Percentiles rank a stretch among this genome's conserved stretches.
Evolutionary conservation across 2,113 vertebrate genomes (phyloP).

Genomic region (Maccullochella peelii): DNA sequence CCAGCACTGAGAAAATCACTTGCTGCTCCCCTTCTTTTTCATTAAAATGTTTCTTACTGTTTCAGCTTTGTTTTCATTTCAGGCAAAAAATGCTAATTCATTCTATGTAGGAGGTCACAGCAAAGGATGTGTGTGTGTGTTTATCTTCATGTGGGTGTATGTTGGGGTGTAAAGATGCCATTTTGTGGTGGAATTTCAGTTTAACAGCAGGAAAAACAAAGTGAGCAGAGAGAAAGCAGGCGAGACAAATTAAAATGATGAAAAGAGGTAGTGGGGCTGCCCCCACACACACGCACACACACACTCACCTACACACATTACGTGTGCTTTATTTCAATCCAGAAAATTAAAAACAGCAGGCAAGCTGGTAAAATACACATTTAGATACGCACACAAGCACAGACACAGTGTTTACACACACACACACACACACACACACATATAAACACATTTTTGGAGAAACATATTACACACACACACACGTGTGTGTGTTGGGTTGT

Average conservation of each 20-base stretch:
- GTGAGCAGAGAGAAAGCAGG: conserved; percentile 21
- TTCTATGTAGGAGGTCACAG: background rate
- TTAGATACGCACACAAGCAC: background rate
- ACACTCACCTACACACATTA: conserved; percentile 30
- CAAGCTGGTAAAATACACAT: conserved; percentile 11
- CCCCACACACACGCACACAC: conserved; percentile 13
- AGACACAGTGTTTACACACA: background rate
- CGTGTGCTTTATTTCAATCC: conserved; percentile 23
- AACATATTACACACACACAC: background rate
- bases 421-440: background rate
- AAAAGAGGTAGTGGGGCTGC: conserved; percentile 16
- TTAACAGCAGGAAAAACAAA: conserved; percentile 12
- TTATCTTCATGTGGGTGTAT: background rate
- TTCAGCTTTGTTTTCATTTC: background rate
- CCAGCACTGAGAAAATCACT: background rate
- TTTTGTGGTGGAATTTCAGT: conserved; percentile 1
- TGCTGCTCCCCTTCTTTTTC: background rate
- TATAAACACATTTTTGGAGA: background rate
- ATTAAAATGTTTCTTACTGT: background rate
- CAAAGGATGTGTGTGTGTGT: background rate
- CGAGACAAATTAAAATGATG: conserved; percentile 45
- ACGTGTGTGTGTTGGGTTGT: conserved; percentile 19
- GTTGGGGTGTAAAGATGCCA: background rate
- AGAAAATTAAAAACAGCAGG: conserved; percentile 59
- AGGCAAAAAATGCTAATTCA: background rate